Conservation (phyloP, 2,797 vertebrate genomes). For the Pipistrellus nathusii region DNA sequence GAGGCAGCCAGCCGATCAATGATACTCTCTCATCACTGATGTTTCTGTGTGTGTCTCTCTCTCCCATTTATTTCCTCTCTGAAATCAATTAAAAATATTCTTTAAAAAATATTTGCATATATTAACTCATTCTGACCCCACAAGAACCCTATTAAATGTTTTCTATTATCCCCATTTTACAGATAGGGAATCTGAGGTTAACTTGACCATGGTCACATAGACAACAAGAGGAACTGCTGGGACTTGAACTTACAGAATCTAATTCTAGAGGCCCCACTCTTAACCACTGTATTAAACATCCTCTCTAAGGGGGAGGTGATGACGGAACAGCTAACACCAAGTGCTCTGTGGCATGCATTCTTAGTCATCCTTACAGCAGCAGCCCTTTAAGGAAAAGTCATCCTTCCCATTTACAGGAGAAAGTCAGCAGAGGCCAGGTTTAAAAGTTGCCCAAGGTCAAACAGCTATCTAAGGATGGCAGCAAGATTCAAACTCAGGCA, state of each 20-base stretch:
- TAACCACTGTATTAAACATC: not conserved
- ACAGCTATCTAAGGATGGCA: not conserved
- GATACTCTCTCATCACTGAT: not conserved
- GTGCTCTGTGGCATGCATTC: not conserved
- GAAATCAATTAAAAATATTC: not conserved
- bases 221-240: not conserved
- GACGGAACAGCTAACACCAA: not conserved
- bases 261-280: not conserved
- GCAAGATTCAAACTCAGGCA: constrained; percentile 56
- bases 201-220: constrained; percentile 23
- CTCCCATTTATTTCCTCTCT: not conserved
- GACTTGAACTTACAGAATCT: not conserved
- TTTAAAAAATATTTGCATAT: not conserved
- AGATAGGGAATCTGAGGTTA: constrained; percentile 43
- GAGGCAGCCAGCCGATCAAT: not conserved
- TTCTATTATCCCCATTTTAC: constrained; percentile 44
- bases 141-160: not conserved
- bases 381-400: not conserved
- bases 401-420: not conserved
- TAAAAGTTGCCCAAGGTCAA: constrained; percentile 54
- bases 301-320: not conserved
- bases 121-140: constrained; percentile 34
- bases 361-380: not conserved
- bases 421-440: constrained; percentile 10
- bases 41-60: not conserved